Evolutionary conservation across 2,797 vertebrate genomes (phyloP).

Genomic region (Brachyalestes nurse): DNA sequence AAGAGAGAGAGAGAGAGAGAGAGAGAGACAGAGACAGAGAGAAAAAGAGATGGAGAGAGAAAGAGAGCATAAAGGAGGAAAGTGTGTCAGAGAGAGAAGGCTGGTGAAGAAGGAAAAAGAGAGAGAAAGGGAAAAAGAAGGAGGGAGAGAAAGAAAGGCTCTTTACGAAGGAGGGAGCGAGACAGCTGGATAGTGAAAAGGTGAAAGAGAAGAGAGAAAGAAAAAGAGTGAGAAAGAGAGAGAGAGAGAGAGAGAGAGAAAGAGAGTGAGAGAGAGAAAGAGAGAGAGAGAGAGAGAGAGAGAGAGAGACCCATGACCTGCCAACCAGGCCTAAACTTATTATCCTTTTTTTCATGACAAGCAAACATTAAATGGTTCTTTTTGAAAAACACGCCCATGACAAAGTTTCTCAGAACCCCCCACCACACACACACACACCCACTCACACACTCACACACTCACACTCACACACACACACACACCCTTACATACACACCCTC

Average conservation of each 20-base stretch:
- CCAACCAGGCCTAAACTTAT: slow-evolving; percentile 56
- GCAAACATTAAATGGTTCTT: slow-evolving; percentile 62
- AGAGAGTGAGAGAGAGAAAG: background rate
- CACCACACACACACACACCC: background rate
- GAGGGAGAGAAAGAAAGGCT: background rate
- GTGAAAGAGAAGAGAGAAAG: background rate
- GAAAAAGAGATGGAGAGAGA: too few relatives aligned
- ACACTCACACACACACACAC: background rate
- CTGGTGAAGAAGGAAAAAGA: too few relatives aligned
- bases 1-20: background rate
- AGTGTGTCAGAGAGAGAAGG: background rate
- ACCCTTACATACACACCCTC: background rate
- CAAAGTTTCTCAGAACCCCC: slow-evolving; percentile 37
- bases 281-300: background rate
- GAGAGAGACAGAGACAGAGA: background rate
- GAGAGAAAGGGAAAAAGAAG: too few relatives aligned
- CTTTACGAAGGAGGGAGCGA: too few relatives aligned
- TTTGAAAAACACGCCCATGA: slow-evolving; percentile 33
- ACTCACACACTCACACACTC: background rate
- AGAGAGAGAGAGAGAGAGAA: background rate
- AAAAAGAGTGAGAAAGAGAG: too few relatives aligned
- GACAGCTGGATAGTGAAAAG: too few relatives aligned
- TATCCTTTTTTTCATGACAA: slow-evolving; percentile 62
- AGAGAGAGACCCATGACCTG: slow-evolving; percentile 64
- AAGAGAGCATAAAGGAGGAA: background rate